These are phyloP conservation scores for Vesta saturnalis DNA, from an alignment of 2,888 invertebrate species.

Conservation along the genomic window DNA sequence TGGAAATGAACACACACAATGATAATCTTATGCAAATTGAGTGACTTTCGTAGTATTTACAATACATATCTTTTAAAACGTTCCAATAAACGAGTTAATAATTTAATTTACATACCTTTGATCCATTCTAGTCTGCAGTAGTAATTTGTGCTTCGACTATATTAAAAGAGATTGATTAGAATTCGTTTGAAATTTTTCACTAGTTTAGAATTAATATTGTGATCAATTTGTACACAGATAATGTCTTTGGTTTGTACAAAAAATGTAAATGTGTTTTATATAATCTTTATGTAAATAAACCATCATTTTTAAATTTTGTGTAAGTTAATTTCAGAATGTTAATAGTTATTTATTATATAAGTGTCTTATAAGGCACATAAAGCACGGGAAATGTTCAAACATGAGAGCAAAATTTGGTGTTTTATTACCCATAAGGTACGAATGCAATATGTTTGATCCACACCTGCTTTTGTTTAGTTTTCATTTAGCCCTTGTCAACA, in stretches of 20 bases:
- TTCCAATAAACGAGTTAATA: background rate
- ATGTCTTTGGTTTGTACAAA: background rate
- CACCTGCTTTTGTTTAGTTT: too few relatives aligned
- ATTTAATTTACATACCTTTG: background rate
- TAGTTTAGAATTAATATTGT: slow-evolving; percentile 4
- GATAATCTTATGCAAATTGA: too few relatives aligned
- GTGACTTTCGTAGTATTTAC: background rate
- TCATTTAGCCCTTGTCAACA: too few relatives aligned
- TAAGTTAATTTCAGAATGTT: background rate
- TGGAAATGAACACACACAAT: background rate
- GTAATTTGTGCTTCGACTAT: slow-evolving; percentile 1
- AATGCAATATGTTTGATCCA: too few relatives aligned
- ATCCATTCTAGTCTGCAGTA: background rate
- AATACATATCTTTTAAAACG: background rate
- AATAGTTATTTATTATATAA: background rate
- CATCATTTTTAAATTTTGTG: background rate
- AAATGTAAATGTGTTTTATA: slow-evolving; percentile 11
- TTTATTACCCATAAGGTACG: too few relatives aligned
- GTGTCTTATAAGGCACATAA: too few relatives aligned
- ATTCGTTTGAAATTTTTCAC: background rate
- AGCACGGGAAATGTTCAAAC: too few relatives aligned
- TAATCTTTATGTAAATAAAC: slow-evolving; percentile 14
- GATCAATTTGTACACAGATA: background rate
- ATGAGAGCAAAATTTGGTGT: too few relatives aligned
- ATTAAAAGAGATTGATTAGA: background rate